Evolutionary conservation across 1,140 invertebrate species (phyloP).

Genomic region (Sitobion miscanthi): DNA sequence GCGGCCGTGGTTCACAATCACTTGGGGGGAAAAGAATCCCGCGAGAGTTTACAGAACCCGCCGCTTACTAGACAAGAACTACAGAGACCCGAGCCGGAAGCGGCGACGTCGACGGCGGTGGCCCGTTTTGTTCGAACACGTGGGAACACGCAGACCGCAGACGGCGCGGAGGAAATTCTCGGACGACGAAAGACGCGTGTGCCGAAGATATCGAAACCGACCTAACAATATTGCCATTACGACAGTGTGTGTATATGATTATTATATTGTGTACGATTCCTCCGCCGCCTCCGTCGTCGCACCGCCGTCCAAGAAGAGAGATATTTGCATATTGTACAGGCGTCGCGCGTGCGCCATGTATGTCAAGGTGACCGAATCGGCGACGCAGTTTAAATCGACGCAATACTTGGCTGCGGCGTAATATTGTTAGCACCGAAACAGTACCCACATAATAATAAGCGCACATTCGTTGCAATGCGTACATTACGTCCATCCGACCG

Average conservation of each 20-base stretch:
- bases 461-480: not conserved
- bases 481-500: not conserved
- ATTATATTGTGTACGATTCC: not conserved
- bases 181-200: not conserved
- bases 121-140: not conserved
- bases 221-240: too few relatives aligned
- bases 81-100: not conserved
- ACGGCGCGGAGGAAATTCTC: not conserved
- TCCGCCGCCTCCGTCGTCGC: not conserved
- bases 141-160: not conserved
- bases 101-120: not conserved
- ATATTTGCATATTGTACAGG: constrained; percentile 30
- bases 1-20: not conserved
- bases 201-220: not conserved
- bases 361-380: constrained; percentile 15
- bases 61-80: not conserved
- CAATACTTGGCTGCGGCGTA: not conserved
- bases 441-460: not conserved
- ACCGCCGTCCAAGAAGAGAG: not conserved
- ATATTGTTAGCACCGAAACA: not conserved
- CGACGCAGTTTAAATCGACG: not conserved
- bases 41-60: not conserved
- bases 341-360: constrained; percentile 16
- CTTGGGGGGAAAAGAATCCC: not conserved
- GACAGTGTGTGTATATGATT: not conserved